Percentiles rank a stretch among this genome's conserved stretches.
Conservation (phyloP, 2,113 vertebrate species). For the Ariopsis seemanni region DNA sequence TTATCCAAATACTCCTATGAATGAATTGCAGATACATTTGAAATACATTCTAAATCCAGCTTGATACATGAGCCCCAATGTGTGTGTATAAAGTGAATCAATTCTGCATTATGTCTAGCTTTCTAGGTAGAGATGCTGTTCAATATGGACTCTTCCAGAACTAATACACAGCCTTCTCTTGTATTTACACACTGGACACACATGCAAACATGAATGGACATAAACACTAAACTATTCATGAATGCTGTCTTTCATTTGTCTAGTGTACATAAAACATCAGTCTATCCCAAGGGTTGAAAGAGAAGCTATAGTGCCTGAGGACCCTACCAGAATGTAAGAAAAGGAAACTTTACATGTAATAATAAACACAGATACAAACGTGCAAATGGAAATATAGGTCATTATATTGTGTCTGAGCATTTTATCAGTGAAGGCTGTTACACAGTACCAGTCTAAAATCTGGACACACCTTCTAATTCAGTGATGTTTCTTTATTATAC, state of each 20-base stretch:
- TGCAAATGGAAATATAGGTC: not conserved
- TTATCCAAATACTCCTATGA: not conserved
- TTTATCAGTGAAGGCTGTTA: not conserved
- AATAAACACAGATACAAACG: not conserved
- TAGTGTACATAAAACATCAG: conserved; percentile 35
- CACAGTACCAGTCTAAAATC: too few species aligned
- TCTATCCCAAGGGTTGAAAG: conserved; percentile 1
- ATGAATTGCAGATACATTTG: not conserved
- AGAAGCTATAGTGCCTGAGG: conserved; percentile 8
- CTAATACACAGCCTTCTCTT: not conserved
- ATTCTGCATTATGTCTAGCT: not conserved
- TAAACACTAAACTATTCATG: conserved; percentile 63
- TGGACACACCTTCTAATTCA: too few species aligned
- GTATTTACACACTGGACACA: not conserved
- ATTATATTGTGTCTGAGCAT: not conserved
- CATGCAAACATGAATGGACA: conserved; percentile 1
- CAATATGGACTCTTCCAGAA: not conserved
- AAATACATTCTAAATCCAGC: not conserved
- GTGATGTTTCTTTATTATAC: too few species aligned
- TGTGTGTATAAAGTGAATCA: not conserved
- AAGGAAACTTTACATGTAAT: not conserved
- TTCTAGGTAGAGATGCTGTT: not conserved
- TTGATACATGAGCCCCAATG: not conserved
- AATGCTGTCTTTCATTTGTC: conserved; percentile 42
- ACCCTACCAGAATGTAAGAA: conserved; percentile 3